A percentile compares a stretch with the other conserved stretches of the same genome.
Conservation (phyloP, 2,113 vertebrate genomes). For the Pagrus major region DNA sequence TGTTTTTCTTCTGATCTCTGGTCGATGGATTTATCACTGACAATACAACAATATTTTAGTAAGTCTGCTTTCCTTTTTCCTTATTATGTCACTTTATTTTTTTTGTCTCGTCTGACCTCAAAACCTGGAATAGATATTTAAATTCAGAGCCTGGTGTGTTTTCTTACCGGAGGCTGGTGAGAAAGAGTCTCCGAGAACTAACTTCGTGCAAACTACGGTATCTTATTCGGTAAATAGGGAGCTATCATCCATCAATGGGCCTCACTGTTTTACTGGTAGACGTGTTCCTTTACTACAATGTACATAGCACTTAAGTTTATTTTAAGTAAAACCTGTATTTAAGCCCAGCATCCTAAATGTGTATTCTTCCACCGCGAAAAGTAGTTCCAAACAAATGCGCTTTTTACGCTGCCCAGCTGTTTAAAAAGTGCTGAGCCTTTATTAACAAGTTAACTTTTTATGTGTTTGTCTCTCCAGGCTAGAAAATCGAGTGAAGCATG, state of each 20-base stretch:
- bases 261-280: too few species aligned
- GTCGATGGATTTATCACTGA: constrained; percentile 80
- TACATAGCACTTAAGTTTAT: neutral
- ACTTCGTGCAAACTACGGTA: neutral
- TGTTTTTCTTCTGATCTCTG: constrained; percentile 67
- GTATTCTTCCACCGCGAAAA: too few species aligned
- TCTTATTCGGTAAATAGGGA: neutral
- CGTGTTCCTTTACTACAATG: neutral
- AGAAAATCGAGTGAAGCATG: constrained; percentile 90
- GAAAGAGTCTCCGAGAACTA: neutral
- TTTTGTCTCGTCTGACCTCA: neutral
- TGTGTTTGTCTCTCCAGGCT: constrained; percentile 82
- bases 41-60: constrained; percentile 75
- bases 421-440: too few species aligned
- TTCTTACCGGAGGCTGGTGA: too few species aligned
- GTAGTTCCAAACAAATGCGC: too few species aligned
- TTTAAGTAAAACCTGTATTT: neutral
- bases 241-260: neutral
- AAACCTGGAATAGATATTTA: neutral
- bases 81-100: neutral
- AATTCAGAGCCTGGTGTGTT: too few species aligned
- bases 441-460: too few species aligned
- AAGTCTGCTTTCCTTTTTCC: constrained; percentile 50
- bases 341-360: neutral
- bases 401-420: too few species aligned